Evolutionary conservation across 2,888 invertebrate species (phyloP).

Genomic region (Rhopalosiphum nymphaeae): DNA sequence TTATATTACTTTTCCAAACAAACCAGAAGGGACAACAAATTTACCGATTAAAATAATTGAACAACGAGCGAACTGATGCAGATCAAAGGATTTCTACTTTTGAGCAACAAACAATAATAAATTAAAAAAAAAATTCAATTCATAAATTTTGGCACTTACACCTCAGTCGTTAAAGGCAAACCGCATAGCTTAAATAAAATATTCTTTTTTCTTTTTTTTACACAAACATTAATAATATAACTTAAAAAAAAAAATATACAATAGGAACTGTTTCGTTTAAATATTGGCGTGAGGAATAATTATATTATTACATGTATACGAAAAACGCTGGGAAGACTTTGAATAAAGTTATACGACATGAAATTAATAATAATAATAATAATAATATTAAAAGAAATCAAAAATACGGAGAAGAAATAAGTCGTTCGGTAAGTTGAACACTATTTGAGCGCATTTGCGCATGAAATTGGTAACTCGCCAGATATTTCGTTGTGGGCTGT

Average conservation of each 20-base stretch:
- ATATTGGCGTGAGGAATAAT: slow-evolving; percentile 41
- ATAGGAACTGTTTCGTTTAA: slow-evolving; percentile 63
- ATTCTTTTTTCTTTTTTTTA: slow-evolving; percentile 41
- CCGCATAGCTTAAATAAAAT: slow-evolving; percentile 60
- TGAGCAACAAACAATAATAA: slow-evolving; percentile 64
- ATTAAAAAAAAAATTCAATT: slow-evolving; percentile 48
- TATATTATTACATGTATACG: slow-evolving; percentile 28
- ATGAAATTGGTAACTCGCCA: slow-evolving; percentile 57
- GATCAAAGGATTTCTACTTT: slow-evolving; percentile 59
- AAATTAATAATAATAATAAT: slow-evolving; percentile 24
- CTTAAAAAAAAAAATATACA: slow-evolving; percentile 60
- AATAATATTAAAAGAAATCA: not conserved
- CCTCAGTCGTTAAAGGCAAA: slow-evolving; percentile 63
- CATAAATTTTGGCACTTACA: slow-evolving; percentile 58
- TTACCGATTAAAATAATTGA: slow-evolving; percentile 41
- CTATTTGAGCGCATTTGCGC: slow-evolving; percentile 33
- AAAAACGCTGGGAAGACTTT: slow-evolving; percentile 47
- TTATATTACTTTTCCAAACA: slow-evolving; percentile 35
- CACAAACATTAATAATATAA: slow-evolving; percentile 39
- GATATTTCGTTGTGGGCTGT: not conserved
- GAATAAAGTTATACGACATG: slow-evolving; percentile 1
- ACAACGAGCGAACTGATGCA: slow-evolving; percentile 48
- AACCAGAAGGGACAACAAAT: slow-evolving; percentile 23
- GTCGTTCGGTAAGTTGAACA: slow-evolving; percentile 39
- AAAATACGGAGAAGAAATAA: not conserved